Percentiles rank a stretch among this genome's conserved stretches.
Conservation (phyloP, 1,140 invertebrate species). For the Colletes gigas region DNA sequence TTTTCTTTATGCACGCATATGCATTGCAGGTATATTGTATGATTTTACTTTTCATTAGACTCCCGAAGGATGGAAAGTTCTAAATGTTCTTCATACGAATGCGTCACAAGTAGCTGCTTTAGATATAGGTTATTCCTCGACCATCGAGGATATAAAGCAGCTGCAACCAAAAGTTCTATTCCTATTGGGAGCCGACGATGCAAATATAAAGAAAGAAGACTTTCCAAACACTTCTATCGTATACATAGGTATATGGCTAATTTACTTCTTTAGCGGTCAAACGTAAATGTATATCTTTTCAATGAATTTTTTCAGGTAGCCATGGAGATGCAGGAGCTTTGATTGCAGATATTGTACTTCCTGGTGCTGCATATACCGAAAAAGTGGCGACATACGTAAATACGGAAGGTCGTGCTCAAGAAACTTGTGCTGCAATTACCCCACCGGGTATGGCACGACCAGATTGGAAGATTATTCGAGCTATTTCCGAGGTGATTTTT, state of each 20-base stretch:
- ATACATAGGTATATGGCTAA: slow-evolving; percentile 88
- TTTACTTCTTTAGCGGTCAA: not conserved
- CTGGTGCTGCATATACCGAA: slow-evolving; percentile 99
- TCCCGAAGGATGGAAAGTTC: slow-evolving; percentile 86
- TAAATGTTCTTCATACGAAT: slow-evolving; percentile 95
- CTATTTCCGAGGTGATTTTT: slow-evolving; percentile 87
- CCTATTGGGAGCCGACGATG: slow-evolving; percentile 96
- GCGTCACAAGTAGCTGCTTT: slow-evolving; percentile 97
- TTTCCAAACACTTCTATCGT: slow-evolving; percentile 94
- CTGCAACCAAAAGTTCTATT: slow-evolving; percentile 91
- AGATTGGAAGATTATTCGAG: slow-evolving; percentile 99
- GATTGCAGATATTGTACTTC: slow-evolving; percentile 96
- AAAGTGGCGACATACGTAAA: slow-evolving; percentile 98
- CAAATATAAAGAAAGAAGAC: slow-evolving; percentile 88
- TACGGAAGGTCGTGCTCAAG: slow-evolving; percentile 98
- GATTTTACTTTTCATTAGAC: slow-evolving; percentile 65
- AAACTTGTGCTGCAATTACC: slow-evolving; percentile 94
- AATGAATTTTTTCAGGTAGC: slow-evolving; percentile 85
- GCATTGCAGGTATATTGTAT: slow-evolving; percentile 30
- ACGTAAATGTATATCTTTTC: slow-evolving; percentile 3
- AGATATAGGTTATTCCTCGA: slow-evolving; percentile 95
- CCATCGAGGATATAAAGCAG: slow-evolving; percentile 86
- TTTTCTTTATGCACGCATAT: not conserved
- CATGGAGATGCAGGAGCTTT: slow-evolving; percentile 97
- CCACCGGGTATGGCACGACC: slow-evolving; percentile 96